phyloP scores from a whole-genome alignment of 2,797 vertebrate species.

The Dromococcyx pavoninus region DNA sequence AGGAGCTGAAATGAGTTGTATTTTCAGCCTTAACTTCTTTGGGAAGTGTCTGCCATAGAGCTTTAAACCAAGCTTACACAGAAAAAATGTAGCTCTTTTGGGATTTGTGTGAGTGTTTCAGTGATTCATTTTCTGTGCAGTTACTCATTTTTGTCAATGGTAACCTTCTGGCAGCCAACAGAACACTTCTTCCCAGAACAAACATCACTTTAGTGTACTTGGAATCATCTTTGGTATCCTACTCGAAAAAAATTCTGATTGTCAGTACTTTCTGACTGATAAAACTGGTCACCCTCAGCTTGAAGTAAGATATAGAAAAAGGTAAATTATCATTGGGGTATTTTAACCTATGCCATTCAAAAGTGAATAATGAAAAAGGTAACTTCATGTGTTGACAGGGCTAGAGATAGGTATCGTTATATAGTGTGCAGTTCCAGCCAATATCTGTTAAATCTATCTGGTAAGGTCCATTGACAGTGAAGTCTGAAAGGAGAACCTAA shows the following conservation, averaged over 20 bases:
- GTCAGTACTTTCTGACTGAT: background rate
- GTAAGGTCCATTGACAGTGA: background rate
- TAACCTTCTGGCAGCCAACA: background rate
- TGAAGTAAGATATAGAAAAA: background rate
- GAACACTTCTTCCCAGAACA: background rate
- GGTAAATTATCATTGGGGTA: background rate
- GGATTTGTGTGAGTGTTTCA: background rate
- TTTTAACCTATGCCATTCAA: background rate
- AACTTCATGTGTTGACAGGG: background rate
- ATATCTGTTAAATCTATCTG: background rate
- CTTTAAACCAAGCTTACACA: background rate
- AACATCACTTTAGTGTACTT: background rate
- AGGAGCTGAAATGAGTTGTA: background rate
- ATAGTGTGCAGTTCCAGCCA: background rate
- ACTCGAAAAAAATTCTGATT: background rate
- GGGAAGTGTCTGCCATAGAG: background rate
- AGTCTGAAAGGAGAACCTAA: background rate
- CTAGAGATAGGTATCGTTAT: background rate
- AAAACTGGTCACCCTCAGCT: background rate
- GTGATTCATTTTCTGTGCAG: background rate
- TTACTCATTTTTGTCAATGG: background rate
- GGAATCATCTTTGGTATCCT: background rate
- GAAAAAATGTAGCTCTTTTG: background rate
- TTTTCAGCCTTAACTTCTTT: constrained; percentile 13
- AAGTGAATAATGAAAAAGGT: background rate